Conservation (phyloP, 1,140 invertebrate genomes). For the Musca vetustissima region DNA sequence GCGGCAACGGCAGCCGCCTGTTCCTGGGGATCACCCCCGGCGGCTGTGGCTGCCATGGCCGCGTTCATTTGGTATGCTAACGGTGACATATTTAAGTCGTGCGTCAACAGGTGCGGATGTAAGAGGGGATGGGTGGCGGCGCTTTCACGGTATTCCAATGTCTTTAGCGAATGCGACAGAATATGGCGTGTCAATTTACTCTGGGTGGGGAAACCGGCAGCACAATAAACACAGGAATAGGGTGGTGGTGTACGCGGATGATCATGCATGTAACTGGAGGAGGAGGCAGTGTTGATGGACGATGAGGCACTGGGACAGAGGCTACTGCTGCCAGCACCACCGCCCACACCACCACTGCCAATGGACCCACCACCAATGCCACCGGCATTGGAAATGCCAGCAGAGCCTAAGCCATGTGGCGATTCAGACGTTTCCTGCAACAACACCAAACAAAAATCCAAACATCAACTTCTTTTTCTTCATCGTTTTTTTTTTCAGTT, state of each 20-base stretch:
- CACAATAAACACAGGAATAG: slow-evolving; percentile 84
- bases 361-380: slow-evolving; percentile 55
- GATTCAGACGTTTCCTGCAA: slow-evolving; percentile 84
- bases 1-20: slow-evolving; percentile 51
- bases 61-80: slow-evolving; percentile 59
- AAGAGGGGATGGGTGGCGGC: slow-evolving; percentile 60
- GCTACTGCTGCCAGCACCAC: slow-evolving; percentile 28
- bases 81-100: slow-evolving; percentile 58
- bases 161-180: slow-evolving; percentile 81
- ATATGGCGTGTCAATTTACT: slow-evolving; percentile 86
- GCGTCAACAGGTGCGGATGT: slow-evolving; percentile 47
- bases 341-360: slow-evolving; percentile 35
- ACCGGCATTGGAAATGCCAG: slow-evolving; percentile 56
- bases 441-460: slow-evolving; percentile 86
- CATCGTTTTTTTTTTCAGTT: slow-evolving; percentile 39
- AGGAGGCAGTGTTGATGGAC: slow-evolving; percentile 46
- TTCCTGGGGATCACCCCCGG: slow-evolving; percentile 58
- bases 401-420: slow-evolving; percentile 57
- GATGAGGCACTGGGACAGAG: slow-evolving; percentile 42
- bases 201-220: slow-evolving; percentile 81
- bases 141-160: slow-evolving; percentile 79
- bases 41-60: slow-evolving; percentile 52
- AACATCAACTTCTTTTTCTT: slow-evolving; percentile 83
- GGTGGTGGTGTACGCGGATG: slow-evolving; percentile 55
- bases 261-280: slow-evolving; percentile 33